Conservation (phyloP, 2,113 vertebrate species). For the Rhinopithecus roxellana region DNA sequence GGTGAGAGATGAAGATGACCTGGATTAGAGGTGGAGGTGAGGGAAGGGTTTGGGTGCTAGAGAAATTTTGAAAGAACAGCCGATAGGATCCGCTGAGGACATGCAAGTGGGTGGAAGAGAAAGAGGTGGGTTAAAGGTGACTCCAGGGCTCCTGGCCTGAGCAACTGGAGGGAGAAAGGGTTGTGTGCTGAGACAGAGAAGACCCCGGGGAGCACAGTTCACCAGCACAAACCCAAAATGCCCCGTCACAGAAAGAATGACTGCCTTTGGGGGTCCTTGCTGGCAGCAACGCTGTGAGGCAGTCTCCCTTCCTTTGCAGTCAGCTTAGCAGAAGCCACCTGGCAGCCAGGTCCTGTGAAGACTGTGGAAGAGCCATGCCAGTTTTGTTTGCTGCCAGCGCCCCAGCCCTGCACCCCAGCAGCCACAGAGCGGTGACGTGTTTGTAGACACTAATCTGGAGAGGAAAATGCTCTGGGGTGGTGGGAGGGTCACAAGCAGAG, state of each 20-base stretch:
- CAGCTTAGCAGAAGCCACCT: background rate
- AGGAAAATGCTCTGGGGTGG: background rate
- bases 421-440: accelerated
- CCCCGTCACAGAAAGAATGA: accelerated
- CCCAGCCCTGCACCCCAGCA: background rate
- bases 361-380: background rate
- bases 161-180: background rate
- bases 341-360: background rate
- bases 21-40: background rate
- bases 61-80: background rate
- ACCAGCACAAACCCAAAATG: background rate
- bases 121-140: background rate
- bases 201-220: background rate
- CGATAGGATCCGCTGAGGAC: background rate
- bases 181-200: background rate
- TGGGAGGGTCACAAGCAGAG: background rate
- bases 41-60: background rate
- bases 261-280: background rate
- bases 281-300: background rate
- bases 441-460: background rate
- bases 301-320: background rate
- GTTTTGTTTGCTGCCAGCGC: background rate
- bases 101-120: background rate
- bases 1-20: background rate
- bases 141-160: background rate